These are phyloP conservation scores for Hemicrepidius hirtus DNA, from an alignment of 2,888 invertebrate genomes.

Conservation along the genomic window DNA sequence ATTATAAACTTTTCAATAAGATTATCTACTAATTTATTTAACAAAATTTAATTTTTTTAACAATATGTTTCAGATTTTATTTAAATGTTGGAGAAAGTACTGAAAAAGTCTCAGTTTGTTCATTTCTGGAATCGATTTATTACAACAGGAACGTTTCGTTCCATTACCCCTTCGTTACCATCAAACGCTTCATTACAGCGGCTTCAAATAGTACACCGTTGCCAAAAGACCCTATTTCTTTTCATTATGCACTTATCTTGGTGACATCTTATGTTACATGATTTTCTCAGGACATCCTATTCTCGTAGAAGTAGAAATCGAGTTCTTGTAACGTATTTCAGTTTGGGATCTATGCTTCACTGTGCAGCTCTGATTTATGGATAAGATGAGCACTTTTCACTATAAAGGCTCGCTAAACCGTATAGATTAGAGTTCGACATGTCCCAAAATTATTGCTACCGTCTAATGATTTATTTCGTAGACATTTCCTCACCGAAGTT, in stretches of 20 bases:
- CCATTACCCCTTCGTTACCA: conserved; percentile 4
- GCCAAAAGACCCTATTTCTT: conserved; percentile 15
- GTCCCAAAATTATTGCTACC: conserved; percentile 26
- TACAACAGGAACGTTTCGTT: not conserved
- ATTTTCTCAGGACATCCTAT: not conserved
- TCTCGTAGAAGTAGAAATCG: not conserved
- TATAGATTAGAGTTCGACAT: conserved; percentile 31
- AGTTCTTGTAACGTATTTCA: not conserved
- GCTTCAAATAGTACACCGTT: not conserved
- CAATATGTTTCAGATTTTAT: not conserved
- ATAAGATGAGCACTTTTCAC: conserved; percentile 17
- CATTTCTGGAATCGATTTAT: conserved; percentile 12
- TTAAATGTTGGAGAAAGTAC: not conserved
- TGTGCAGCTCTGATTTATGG: conserved; percentile 25
- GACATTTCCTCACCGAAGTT: conserved; percentile 10
- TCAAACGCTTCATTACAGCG: not conserved
- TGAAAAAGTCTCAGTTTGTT: not conserved
- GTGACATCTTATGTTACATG: not conserved
- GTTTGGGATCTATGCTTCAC: not conserved
- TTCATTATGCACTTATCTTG: not conserved
- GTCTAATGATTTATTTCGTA: conserved; percentile 34
- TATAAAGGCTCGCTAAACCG: conserved; percentile 30
- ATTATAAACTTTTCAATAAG: too few relatives aligned
- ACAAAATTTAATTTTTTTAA: too few relatives aligned
- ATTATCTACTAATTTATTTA: too few relatives aligned